Conservation (phyloP, 2,797 vertebrate species). For the Coracias cyanogaster region DNA sequence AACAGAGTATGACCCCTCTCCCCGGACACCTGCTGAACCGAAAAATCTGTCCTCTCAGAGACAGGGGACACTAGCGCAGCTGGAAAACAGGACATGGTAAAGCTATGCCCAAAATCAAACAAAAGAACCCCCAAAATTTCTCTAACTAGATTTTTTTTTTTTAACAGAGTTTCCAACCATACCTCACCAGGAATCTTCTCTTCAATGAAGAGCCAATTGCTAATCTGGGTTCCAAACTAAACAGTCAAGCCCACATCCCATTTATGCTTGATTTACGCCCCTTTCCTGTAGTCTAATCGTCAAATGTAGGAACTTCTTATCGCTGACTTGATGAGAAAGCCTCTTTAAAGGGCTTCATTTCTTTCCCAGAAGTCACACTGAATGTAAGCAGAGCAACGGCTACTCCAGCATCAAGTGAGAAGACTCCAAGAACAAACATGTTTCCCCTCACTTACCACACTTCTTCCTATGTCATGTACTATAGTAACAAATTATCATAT, state of each 20-base stretch:
- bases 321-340: neutral
- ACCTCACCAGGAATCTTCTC: neutral
- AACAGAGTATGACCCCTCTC: neutral
- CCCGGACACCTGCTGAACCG: neutral
- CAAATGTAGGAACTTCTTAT: neutral
- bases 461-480: rapidly evolving
- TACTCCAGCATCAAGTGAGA: neutral
- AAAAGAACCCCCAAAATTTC: too few relatives aligned
- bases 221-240: neutral
- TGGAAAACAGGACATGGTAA: neutral
- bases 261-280: neutral
- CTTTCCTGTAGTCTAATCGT: neutral
- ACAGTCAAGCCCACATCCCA: neutral
- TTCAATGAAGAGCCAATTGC: neutral
- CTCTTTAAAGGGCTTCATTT: neutral
- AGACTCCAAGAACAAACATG: rapidly evolving
- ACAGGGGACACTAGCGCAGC: neutral
- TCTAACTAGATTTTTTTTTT: neutral
- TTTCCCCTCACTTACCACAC: neutral
- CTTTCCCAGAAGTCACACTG: neutral
- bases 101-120: too few relatives aligned
- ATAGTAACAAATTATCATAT: neutral
- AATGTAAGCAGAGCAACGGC: neutral
- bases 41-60: neutral
- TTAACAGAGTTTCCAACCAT: neutral